A percentile compares a stretch with the other conserved stretches of the same genome.
phyloP scores from a whole-genome alignment of 2,888 invertebrate species.

The Nemoura dubitans region DNA sequence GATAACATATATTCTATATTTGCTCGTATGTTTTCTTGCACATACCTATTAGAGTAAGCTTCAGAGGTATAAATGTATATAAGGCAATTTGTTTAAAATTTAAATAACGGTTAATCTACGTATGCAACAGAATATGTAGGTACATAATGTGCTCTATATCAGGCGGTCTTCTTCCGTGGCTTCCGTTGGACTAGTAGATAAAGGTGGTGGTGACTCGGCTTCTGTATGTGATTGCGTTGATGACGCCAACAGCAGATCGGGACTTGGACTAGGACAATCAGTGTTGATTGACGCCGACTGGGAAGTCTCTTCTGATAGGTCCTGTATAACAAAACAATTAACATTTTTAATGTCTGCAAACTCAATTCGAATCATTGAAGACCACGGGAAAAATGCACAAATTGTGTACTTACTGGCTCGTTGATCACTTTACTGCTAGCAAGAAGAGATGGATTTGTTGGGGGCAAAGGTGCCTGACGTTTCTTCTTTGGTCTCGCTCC shows the following conservation, averaged over 20 bases:
- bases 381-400: neutral
- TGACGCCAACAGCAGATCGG: neutral
- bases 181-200: neutral
- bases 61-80: too few relatives aligned
- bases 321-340: neutral
- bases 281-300: neutral
- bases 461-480: slow-evolving; percentile 45
- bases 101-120: too few relatives aligned
- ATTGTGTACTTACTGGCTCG: neutral
- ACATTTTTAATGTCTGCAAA: slow-evolving; percentile 7
- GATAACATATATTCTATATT: too few relatives aligned
- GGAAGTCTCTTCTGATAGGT: neutral
- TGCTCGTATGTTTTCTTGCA: too few relatives aligned
- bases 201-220: neutral
- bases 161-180: neutral
- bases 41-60: too few relatives aligned
- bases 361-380: neutral
- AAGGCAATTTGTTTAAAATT: too few relatives aligned
- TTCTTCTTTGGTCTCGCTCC: slow-evolving; percentile 46
- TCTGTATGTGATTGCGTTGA: too few relatives aligned
- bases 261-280: neutral
- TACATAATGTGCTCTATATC: neutral
- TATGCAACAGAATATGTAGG: too few relatives aligned
- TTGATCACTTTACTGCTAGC: neutral
- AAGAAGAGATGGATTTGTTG: slow-evolving; percentile 13